phyloP scores from a whole-genome alignment of 2,113 vertebrate species.

The Trichechus manatus region DNA sequence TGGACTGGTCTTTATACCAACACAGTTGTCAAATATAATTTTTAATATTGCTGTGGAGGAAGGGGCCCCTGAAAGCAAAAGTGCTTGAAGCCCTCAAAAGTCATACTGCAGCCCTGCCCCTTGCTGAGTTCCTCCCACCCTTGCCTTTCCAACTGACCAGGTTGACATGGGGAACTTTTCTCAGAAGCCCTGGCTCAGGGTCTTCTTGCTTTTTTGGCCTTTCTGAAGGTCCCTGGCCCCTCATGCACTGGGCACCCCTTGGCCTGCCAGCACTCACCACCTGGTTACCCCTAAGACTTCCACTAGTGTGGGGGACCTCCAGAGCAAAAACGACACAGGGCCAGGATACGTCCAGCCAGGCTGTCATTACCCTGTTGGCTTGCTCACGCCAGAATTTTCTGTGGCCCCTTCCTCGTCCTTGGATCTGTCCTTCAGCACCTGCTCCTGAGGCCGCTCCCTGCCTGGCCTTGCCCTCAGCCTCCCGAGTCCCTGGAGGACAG shows the following conservation, averaged over 20 bases:
- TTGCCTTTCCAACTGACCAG: too few species aligned
- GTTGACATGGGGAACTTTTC: background rate
- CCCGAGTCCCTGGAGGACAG: background rate
- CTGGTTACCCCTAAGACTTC: background rate
- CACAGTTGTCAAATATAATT: background rate
- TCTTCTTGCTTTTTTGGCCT: background rate
- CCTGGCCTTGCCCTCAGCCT: background rate
- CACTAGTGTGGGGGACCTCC: accelerated
- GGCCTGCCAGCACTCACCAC: background rate
- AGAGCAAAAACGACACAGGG: background rate
- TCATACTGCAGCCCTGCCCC: accelerated
- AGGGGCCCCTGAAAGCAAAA: background rate
- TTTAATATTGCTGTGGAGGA: background rate
- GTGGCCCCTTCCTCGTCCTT: too few species aligned
- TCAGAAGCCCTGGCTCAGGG: background rate
- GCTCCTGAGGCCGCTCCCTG: background rate
- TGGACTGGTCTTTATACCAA: too few species aligned
- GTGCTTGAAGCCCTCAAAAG: background rate
- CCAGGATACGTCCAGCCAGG: accelerated
- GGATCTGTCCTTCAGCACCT: background rate
- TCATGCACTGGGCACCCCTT: background rate
- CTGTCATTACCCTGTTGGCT: background rate
- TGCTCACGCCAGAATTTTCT: background rate
- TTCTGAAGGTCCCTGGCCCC: background rate
- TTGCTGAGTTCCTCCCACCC: background rate